Conservation (phyloP, 2,797 vertebrate genomes). For the Danio tinwini region DNA sequence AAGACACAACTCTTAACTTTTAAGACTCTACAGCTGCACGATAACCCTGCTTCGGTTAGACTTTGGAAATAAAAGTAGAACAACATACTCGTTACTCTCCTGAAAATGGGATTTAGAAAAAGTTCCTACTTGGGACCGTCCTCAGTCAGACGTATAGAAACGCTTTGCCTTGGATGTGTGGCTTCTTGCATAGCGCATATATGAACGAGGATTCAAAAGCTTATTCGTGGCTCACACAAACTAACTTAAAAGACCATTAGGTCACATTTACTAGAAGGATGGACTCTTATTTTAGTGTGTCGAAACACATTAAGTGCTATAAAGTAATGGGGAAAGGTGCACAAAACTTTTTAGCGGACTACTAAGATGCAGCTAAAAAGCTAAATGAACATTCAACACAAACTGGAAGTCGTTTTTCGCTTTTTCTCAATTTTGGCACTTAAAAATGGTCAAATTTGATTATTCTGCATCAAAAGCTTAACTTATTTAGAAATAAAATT, state of each 20-base stretch:
- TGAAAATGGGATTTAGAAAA: not conserved
- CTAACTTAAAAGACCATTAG: slow-evolving; percentile 38
- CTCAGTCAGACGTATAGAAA: slow-evolving; percentile 19
- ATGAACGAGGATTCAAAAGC: slow-evolving; percentile 3
- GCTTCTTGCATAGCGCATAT: slow-evolving; percentile 40
- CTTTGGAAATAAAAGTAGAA: slow-evolving; percentile 24
- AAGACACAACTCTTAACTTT: slow-evolving; percentile 14
- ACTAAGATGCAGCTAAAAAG: slow-evolving; percentile 32
- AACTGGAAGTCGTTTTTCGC: not conserved
- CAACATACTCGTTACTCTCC: not conserved
- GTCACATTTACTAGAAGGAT: slow-evolving; percentile 18
- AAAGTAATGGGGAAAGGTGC: slow-evolving; percentile 29
- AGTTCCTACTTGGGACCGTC: not conserved
- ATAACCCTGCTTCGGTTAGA: not conserved
- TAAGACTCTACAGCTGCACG: slow-evolving; percentile 33
- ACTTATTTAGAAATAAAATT: slow-evolving; percentile 63
- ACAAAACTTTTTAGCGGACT: slow-evolving; percentile 37
- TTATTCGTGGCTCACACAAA: slow-evolving; percentile 25
- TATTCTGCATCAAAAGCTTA: not conserved
- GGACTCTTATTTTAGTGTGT: slow-evolving; percentile 46
- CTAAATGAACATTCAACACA: slow-evolving; percentile 52
- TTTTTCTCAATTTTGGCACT: slow-evolving; percentile 30
- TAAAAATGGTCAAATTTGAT: slow-evolving; percentile 4
- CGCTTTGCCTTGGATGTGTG: not conserved
- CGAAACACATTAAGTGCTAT: slow-evolving; percentile 53